These are phyloP conservation scores for Mustelus asterias DNA, from an alignment of 2,113 vertebrate species.

Conservation along the genomic window DNA sequence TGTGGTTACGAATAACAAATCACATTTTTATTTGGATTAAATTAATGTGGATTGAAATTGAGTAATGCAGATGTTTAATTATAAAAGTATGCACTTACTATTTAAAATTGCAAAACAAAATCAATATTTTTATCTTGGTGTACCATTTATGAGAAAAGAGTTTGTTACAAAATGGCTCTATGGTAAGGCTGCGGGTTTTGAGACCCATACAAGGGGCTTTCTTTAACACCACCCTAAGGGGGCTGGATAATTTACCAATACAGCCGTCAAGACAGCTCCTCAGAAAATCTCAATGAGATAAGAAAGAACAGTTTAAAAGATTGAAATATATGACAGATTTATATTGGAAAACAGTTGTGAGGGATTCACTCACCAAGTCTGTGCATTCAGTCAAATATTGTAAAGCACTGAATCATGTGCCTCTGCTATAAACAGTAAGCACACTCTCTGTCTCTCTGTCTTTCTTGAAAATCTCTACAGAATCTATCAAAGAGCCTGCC, in stretches of 20 bases:
- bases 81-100: not conserved
- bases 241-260: not conserved
- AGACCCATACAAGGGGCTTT: not conserved
- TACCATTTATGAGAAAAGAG: not conserved
- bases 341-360: not conserved
- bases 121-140: not conserved
- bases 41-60: constrained; percentile 3
- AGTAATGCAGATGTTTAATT: not conserved
- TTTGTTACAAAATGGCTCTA: not conserved
- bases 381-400: not conserved
- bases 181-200: not conserved
- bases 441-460: not conserved
- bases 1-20: constrained; percentile 8
- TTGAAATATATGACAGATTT: not conserved
- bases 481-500: not conserved
- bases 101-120: not conserved
- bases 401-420: not conserved
- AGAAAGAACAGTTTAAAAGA: not conserved
- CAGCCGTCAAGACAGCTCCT: not conserved
- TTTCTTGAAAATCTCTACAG: not conserved
- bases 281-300: not conserved
- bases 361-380: not conserved
- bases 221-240: not conserved
- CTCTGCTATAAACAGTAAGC: not conserved
- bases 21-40: constrained; percentile 12